phyloP scores from a whole-genome alignment of 1,140 invertebrate genomes.

The Rhopalosiphum padi region DNA sequence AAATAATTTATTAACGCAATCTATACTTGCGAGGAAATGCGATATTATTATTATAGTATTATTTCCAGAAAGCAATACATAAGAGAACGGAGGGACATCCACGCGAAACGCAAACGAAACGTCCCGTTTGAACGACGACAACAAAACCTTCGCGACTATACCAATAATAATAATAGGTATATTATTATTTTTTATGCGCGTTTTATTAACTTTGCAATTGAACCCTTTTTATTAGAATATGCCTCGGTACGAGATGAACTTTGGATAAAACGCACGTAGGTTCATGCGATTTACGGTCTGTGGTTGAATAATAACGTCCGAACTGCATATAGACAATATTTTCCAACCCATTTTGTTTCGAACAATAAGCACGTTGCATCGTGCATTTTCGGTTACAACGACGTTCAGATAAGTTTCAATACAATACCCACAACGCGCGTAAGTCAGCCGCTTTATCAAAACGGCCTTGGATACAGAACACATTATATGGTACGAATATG shows the following conservation, averaged over 20 bases:
- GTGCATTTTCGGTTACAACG: neutral
- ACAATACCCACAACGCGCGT: neutral
- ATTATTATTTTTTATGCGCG: neutral
- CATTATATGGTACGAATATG: neutral
- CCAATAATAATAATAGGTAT: neutral
- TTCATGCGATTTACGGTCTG: neutral
- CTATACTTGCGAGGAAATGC: neutral
- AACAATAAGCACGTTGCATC: conserved; percentile 13
- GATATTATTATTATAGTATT: neutral
- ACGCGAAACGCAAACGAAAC: neutral
- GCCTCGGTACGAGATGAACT: neutral
- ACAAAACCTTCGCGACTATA: neutral
- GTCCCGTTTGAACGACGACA: neutral
- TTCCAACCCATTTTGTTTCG: neutral
- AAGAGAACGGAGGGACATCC: neutral
- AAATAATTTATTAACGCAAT: neutral
- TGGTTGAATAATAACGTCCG: neutral
- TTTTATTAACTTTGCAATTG: neutral
- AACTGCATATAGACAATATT: neutral
- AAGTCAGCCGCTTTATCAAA: neutral
- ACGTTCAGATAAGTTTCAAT: neutral
- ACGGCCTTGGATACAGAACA: neutral
- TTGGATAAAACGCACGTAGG: neutral
- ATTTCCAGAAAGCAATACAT: neutral
- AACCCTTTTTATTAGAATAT: neutral